Percentiles rank a stretch among this genome's conserved stretches.
phyloP scores from a whole-genome alignment of 2,797 vertebrate species.

The Lithobates pipiens region DNA sequence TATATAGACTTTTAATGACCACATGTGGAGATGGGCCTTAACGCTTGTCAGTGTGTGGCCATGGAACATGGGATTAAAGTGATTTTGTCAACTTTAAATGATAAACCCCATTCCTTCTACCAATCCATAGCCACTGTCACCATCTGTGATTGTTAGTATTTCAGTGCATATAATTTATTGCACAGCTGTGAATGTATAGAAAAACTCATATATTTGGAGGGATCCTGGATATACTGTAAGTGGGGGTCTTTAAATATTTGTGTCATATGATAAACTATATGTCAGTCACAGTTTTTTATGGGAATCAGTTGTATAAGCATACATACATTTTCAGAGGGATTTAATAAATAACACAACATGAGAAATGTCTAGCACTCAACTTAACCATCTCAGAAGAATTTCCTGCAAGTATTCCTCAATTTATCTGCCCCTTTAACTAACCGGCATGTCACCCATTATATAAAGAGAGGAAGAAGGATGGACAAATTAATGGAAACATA shows the following conservation, averaged over 20 bases:
- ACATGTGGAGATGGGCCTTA: not conserved
- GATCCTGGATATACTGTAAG: not conserved
- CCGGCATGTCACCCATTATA: not conserved
- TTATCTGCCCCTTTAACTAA: constrained; percentile 1
- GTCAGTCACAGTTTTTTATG: constrained; percentile 6
- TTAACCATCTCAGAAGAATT: not conserved
- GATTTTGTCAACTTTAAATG: not conserved
- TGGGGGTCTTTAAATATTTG: constrained; percentile 56
- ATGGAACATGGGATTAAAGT: not conserved
- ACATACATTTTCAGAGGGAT: not conserved
- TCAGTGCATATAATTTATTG: not conserved
- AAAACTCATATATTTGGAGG: not conserved
- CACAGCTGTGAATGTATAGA: constrained; percentile 24
- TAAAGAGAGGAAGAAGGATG: not conserved
- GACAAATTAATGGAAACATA: constrained; percentile 23
- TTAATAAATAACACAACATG: not conserved
- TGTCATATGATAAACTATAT: not conserved
- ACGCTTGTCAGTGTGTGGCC: not conserved
- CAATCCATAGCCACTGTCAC: not conserved
- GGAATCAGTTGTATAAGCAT: constrained; percentile 12
- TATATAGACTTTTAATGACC: not conserved
- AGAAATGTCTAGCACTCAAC: not conserved
- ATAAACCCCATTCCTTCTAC: not conserved
- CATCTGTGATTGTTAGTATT: constrained; percentile 32
- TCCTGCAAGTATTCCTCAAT: not conserved